phyloP scores from a whole-genome alignment of 2,113 vertebrate genomes.

The Halcyon senegalensis region DNA sequence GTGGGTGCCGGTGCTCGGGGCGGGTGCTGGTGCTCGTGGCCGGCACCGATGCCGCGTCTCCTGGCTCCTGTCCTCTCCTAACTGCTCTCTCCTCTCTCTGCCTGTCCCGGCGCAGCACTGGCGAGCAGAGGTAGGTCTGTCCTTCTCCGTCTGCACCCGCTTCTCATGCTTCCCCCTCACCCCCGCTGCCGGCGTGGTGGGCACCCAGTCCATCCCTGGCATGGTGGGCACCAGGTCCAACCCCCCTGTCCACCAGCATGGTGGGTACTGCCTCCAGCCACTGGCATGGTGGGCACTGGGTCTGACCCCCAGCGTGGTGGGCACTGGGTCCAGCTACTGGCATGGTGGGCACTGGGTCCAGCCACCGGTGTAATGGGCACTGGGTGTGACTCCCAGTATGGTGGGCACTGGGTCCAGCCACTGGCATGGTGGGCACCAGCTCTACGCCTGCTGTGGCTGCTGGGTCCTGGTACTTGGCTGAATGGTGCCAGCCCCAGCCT shows the following conservation, averaged over 20 bases:
- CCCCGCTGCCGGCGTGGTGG: neutral
- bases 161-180: neutral
- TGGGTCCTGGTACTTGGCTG: neutral
- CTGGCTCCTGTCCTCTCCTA: neutral
- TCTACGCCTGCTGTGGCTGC: neutral
- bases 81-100: neutral
- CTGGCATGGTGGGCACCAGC: neutral
- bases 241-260: neutral
- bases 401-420: neutral
- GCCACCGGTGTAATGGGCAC: neutral
- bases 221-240: neutral
- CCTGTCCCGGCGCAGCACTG: constrained; percentile 75
- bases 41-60: neutral
- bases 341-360: neutral
- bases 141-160: neutral
- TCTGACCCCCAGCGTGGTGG: neutral
- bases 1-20: neutral
- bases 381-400: neutral
- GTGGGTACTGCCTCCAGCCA: neutral
- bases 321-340: neutral
- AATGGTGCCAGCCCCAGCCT: neutral
- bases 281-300: neutral
- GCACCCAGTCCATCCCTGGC: neutral
- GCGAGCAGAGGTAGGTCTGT: constrained; percentile 82
- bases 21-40: neutral